Evolutionary conservation across 1,140 invertebrate species (phyloP).

Genomic region (Cryptotermes secundus): DNA sequence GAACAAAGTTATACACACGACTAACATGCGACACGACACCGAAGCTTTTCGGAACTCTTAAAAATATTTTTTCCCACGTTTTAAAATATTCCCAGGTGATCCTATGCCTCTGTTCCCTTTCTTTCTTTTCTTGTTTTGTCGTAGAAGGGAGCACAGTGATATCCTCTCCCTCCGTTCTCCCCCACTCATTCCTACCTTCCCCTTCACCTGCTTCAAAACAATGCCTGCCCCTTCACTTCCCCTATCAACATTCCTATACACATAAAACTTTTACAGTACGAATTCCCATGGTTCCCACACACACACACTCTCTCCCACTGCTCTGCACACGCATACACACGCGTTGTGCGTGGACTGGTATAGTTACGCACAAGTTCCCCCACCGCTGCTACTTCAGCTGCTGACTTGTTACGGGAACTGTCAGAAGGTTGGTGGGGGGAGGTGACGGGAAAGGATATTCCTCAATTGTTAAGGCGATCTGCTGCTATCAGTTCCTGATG

Average conservation of each 20-base stretch:
- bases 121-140: background rate
- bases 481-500: background rate
- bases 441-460: background rate
- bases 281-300: background rate
- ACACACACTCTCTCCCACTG: background rate
- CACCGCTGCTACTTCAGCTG: background rate
- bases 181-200: background rate
- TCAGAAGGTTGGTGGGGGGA: background rate
- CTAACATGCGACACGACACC: background rate
- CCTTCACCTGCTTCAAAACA: slow-evolving; percentile 11
- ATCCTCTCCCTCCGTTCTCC: background rate
- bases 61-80: slow-evolving; percentile 16
- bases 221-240: background rate
- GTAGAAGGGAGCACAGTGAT: background rate
- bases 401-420: slow-evolving; percentile 15
- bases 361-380: background rate
- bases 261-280: background rate
- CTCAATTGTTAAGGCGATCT: background rate
- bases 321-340: background rate
- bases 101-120: background rate
- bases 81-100: slow-evolving; percentile 7
- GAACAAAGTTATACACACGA: background rate
- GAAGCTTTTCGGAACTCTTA: background rate
- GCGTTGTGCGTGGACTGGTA: background rate
- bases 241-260: background rate